Percentiles rank a stretch among this genome's conserved stretches.
Evolutionary conservation across 2,888 invertebrate genomes (phyloP).

Genomic region (Drosophila neonasuta): DNA sequence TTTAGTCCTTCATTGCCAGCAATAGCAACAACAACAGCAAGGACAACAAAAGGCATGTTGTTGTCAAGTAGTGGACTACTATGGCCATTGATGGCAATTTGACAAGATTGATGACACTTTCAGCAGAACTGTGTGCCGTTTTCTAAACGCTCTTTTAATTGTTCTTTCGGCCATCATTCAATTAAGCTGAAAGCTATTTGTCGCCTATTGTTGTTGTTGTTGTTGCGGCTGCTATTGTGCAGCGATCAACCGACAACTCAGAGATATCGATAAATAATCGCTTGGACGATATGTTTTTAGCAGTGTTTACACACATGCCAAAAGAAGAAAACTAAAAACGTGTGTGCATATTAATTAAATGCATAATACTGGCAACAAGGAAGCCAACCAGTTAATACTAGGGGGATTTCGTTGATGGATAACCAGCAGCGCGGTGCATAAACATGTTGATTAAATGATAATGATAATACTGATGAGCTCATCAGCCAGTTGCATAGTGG

Average conservation of each 20-base stretch:
- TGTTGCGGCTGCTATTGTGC: not conserved
- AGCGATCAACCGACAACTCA: conserved; percentile 4
- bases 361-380: conserved; percentile 22
- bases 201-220: not conserved
- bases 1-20: conserved; percentile 66
- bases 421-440: conserved; percentile 25
- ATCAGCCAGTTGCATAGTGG: conserved; percentile 31
- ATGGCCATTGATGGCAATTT: conserved; percentile 59
- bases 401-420: conserved; percentile 29
- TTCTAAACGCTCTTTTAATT: conserved; percentile 75
- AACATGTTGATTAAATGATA: conserved; percentile 36
- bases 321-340: too few relatives aligned
- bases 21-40: conserved; percentile 8
- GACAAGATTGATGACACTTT: conserved; percentile 75
- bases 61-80: conserved; percentile 17
- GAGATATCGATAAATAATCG: conserved; percentile 37
- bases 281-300: conserved; percentile 9
- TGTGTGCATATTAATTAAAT: conserved; percentile 55
- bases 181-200: conserved; percentile 66
- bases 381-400: conserved; percentile 25
- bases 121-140: conserved; percentile 43
- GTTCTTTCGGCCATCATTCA: conserved; percentile 57
- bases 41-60: conserved; percentile 40
- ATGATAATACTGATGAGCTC: conserved; percentile 44
- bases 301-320: conserved; percentile 25